A percentile compares a stretch with the other conserved stretches of the same genome.
These are phyloP conservation scores for Serripes groenlandicus DNA, from an alignment of 2,888 invertebrate genomes.

Conservation along the genomic window DNA sequence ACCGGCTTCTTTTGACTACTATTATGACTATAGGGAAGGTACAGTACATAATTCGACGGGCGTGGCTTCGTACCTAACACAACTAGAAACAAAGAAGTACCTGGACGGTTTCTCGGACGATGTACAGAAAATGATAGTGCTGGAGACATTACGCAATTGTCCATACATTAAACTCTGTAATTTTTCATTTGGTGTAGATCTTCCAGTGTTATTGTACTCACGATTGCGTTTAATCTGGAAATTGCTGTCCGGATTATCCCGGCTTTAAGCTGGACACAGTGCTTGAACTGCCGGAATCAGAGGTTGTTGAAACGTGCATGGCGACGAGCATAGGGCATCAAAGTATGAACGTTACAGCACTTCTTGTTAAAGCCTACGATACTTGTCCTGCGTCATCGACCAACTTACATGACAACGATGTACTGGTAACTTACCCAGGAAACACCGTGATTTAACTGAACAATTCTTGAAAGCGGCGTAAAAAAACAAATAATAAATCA, in stretches of 20 bases:
- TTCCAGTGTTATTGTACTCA: slow-evolving; percentile 10
- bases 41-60: no score
- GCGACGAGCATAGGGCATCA: not conserved
- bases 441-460: no score
- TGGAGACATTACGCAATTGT: slow-evolving; percentile 13
- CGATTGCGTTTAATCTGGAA: slow-evolving; percentile 3
- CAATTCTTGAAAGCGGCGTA: no score
- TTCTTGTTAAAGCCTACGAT: not conserved
- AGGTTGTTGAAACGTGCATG: slow-evolving; percentile 1
- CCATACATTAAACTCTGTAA: slow-evolving; percentile 23
- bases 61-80: no score
- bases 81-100: no score
- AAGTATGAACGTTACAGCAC: not conserved
- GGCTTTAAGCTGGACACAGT: not conserved
- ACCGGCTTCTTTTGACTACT: no score
- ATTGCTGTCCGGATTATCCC: slow-evolving; percentile 35
- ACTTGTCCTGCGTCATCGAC: not conserved
- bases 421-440: no score
- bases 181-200: not conserved
- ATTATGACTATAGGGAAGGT: no score
- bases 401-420: not conserved
- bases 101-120: no score
- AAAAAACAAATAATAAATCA: no score
- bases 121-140: no score
- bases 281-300: not conserved